Conservation (phyloP, 2,113 vertebrate species). For the Egretta garzetta region DNA sequence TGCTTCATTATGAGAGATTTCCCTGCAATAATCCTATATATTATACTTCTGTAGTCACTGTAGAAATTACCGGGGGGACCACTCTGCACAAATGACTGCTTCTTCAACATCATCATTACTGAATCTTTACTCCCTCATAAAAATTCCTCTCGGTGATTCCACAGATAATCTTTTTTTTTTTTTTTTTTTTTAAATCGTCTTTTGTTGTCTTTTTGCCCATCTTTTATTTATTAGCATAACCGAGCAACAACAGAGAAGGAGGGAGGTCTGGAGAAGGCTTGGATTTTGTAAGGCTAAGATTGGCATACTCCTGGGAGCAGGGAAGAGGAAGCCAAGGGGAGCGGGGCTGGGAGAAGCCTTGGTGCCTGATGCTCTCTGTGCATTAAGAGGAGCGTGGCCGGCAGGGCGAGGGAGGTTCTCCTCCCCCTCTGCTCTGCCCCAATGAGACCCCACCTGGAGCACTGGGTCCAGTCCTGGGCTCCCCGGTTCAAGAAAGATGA, state of each 20-base stretch:
- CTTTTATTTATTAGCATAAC: background rate
- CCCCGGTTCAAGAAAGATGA: too few relatives aligned
- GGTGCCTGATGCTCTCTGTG: accelerated
- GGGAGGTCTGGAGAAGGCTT: background rate
- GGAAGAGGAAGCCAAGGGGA: background rate
- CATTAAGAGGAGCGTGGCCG: too few relatives aligned
- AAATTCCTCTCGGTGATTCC: background rate
- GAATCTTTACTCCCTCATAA: background rate
- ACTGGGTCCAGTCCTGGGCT: too few relatives aligned
- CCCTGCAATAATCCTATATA: background rate
- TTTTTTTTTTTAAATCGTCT: too few relatives aligned
- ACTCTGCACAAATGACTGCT: background rate
- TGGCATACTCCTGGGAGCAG: background rate
- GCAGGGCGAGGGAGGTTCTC: too few relatives aligned
- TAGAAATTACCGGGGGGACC: constrained; percentile 14
- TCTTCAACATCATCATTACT: constrained; percentile 21
- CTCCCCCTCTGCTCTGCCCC: too few relatives aligned
- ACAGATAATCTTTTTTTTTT: background rate
- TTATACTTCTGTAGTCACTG: background rate
- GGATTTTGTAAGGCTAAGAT: background rate
- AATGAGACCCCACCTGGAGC: too few relatives aligned
- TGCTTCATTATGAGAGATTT: constrained; percentile 4
- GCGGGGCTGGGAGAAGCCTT: background rate
- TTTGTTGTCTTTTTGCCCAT: background rate
- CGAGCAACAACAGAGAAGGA: background rate